Evolutionary conservation across 1,140 invertebrate genomes (phyloP).

Genomic region (Maconellicoccus hirsutus): DNA sequence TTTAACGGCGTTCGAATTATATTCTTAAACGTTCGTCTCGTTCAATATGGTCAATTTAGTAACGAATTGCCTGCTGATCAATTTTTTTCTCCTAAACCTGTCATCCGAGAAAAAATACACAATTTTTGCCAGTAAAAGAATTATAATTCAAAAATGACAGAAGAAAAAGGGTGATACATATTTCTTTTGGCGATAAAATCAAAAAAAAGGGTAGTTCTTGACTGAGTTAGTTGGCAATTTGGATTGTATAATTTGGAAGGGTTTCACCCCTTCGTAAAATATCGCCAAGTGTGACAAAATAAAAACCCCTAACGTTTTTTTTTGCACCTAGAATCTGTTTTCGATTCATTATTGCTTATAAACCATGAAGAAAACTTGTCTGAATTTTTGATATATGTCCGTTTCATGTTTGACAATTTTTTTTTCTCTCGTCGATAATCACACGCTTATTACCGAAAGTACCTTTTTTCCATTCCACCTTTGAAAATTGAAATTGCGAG

Average conservation of each 20-base stretch:
- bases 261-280: constrained; percentile 10
- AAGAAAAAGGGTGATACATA: constrained; percentile 12
- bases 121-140: constrained; percentile 6
- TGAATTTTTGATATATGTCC: constrained; percentile 18
- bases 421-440: constrained; percentile 5
- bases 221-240: constrained; percentile 15
- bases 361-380: constrained; percentile 19
- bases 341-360: constrained; percentile 21
- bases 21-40: not conserved
- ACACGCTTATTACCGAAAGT: constrained; percentile 10
- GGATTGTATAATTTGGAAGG: constrained; percentile 13
- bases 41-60: not conserved
- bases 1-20: not conserved
- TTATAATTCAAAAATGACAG: constrained; percentile 22
- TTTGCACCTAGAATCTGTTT: constrained; percentile 18
- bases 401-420: constrained; percentile 14
- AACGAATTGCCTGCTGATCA: not conserved
- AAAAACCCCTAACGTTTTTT: constrained; percentile 7
- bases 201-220: constrained; percentile 13
- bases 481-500: not conserved
- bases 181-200: constrained; percentile 19
- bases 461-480: not conserved
- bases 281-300: constrained; percentile 20
- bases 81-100: not conserved
- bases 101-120: not conserved